phyloP scores from a whole-genome alignment of 2,113 vertebrate species.

The Corythornis madagascariensis region DNA sequence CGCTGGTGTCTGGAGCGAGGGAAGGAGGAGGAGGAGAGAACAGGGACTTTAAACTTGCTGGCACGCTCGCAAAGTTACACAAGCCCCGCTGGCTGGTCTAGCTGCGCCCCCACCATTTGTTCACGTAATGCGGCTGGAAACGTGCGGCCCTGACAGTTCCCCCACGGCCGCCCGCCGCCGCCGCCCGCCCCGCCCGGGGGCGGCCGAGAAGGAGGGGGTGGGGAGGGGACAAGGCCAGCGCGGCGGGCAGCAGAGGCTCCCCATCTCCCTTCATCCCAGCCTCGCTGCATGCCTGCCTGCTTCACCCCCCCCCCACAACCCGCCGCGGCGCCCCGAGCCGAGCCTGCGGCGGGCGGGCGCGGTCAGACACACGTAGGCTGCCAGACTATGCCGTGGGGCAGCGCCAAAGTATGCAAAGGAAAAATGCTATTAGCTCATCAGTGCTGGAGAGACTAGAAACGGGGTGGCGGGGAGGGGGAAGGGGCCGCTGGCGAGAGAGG shows the following conservation, averaged over 20 bases:
- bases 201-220: background rate
- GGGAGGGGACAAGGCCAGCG: background rate
- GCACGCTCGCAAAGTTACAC: conserved; percentile 81
- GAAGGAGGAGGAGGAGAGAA: conserved; percentile 64
- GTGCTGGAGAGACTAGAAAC: conserved; percentile 61
- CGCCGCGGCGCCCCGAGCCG: conserved; percentile 6
- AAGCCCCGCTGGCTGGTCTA: conserved; percentile 72
- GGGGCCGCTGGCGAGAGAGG: conserved; percentile 50
- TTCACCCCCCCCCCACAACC: background rate
- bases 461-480: conserved; percentile 59
- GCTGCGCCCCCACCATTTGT: conserved; percentile 73
- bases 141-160: conserved; percentile 70
- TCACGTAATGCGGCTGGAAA: conserved; percentile 78
- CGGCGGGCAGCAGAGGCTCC: background rate
- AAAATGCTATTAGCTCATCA: conserved; percentile 82
- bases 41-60: conserved; percentile 81
- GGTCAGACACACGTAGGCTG: conserved; percentile 76
- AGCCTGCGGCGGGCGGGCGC: conserved; percentile 69
- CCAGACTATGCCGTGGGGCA: conserved; percentile 77
- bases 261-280: background rate
- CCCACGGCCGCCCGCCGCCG: background rate
- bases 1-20: conserved; percentile 67
- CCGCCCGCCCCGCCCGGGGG: background rate
- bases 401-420: conserved; percentile 79
- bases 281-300: background rate